A percentile compares a stretch with the other conserved stretches of the same genome.
Evolutionary conservation across 2,113 vertebrate species (phyloP).

Genomic region (Noctilio leporinus): DNA sequence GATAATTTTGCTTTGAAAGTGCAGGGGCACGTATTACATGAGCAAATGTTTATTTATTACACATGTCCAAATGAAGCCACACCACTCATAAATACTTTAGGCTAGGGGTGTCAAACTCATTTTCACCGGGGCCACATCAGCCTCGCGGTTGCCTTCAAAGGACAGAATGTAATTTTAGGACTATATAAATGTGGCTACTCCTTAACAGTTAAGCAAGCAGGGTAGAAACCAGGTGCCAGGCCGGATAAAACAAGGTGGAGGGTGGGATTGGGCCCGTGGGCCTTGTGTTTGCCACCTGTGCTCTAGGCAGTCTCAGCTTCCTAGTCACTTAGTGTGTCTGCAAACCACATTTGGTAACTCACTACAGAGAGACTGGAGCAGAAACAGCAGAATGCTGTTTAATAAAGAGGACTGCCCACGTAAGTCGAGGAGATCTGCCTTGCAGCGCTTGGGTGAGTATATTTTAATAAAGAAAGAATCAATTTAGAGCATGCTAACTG

Average conservation of each 20-base stretch:
- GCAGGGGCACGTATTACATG: constrained; percentile 67
- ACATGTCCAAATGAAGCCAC: constrained; percentile 72
- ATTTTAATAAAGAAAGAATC: constrained; percentile 68
- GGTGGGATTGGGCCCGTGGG: no score
- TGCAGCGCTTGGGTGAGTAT: constrained; percentile 65
- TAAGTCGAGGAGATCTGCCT: constrained; percentile 65
- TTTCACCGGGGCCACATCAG: no score
- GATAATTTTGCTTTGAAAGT: constrained; percentile 77
- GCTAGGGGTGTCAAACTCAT: no score
- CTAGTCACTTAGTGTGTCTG: constrained; percentile 70
- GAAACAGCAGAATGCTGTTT: constrained; percentile 72
- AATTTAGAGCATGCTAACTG: constrained; percentile 29
- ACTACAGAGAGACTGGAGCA: constrained; percentile 67
- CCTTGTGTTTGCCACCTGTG: no score
- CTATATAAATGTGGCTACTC: no score
- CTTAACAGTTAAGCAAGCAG: no score
- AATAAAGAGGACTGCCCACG: constrained; percentile 71
- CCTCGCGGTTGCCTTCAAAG: no score
- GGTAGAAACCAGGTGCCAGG: no score
- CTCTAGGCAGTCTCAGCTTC: constrained; percentile 71
- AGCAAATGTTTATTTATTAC: constrained; percentile 67
- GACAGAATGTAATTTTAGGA: no score
- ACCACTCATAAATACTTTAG: constrained; percentile 73
- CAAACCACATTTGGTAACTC: constrained; percentile 75
- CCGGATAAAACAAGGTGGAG: no score